phyloP scores from a whole-genome alignment of 2,888 invertebrate species.

The Agrilus biguttatus region DNA sequence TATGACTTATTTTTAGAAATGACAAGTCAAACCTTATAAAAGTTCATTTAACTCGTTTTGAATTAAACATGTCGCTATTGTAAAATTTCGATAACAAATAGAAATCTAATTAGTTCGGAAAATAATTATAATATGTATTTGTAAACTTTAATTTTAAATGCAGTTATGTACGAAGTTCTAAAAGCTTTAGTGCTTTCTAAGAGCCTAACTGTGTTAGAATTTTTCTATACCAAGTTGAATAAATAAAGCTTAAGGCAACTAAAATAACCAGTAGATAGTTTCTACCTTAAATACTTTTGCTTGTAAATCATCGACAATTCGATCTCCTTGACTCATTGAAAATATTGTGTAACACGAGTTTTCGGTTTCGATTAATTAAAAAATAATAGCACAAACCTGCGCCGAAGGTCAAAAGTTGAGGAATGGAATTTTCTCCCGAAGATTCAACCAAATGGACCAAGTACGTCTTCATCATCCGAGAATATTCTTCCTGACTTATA shows the following conservation, averaged over 20 bases:
- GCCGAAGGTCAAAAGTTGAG: constrained; percentile 23
- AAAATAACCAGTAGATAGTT: not conserved
- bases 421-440: constrained; percentile 18
- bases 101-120: too few relatives aligned
- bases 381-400: constrained; percentile 18
- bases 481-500: constrained; percentile 49
- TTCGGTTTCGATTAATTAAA: not conserved
- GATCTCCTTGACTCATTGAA: constrained; percentile 4
- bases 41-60: too few relatives aligned
- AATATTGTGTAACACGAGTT: too few relatives aligned
- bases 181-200: not conserved
- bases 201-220: not conserved
- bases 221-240: too few relatives aligned
- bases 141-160: too few relatives aligned
- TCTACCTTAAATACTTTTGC: not conserved
- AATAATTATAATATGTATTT: too few relatives aligned
- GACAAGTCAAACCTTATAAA: not conserved
- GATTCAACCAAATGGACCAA: constrained; percentile 30
- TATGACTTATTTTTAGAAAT: too few relatives aligned
- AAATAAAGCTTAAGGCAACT: too few relatives aligned
- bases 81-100: too few relatives aligned
- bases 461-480: constrained; percentile 44
- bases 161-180: too few relatives aligned
- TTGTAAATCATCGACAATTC: not conserved
- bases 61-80: too few relatives aligned